Percentiles rank a stretch among this genome's conserved stretches.
Conservation (phyloP, 2,797 vertebrate genomes). For the Gobionotothen gibberifrons region DNA sequence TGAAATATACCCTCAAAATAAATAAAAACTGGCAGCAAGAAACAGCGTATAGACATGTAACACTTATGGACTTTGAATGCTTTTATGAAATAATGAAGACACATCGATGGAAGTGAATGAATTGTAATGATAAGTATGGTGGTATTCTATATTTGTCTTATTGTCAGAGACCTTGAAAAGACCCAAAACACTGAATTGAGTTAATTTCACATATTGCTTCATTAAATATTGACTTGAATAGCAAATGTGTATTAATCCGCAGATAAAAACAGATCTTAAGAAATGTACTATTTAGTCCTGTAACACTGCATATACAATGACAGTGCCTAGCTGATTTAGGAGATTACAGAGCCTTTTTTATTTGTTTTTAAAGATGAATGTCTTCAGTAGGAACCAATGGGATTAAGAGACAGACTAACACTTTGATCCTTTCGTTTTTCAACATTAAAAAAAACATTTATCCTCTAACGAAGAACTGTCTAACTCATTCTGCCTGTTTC, state of each 20-base stretch:
- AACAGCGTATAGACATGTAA: not conserved
- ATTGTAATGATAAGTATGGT: not conserved
- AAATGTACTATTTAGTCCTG: not conserved
- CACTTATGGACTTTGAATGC: not conserved
- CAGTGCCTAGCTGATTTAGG: not conserved
- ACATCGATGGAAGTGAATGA: not conserved
- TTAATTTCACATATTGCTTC: too few relatives aligned
- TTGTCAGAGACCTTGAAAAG: not conserved
- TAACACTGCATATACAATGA: not conserved
- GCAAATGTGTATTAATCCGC: not conserved
- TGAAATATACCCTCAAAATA: slow-evolving; percentile 4
- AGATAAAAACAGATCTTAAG: not conserved
- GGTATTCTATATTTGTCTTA: not conserved
- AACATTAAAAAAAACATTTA: not conserved
- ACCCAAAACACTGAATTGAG: not conserved
- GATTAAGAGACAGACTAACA: not conserved
- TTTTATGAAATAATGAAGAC: slow-evolving; percentile 21
- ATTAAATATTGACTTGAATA: not conserved
- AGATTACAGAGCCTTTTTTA: not conserved
- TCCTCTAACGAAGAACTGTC: not conserved
- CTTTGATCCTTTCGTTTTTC: not conserved
- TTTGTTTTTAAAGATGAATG: not conserved
- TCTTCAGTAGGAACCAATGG: not conserved
- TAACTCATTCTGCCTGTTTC: not conserved
- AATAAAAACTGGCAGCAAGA: slow-evolving; percentile 3